Evolutionary conservation across 1,140 invertebrate species (phyloP).

Genomic region (Planococcus citri): DNA sequence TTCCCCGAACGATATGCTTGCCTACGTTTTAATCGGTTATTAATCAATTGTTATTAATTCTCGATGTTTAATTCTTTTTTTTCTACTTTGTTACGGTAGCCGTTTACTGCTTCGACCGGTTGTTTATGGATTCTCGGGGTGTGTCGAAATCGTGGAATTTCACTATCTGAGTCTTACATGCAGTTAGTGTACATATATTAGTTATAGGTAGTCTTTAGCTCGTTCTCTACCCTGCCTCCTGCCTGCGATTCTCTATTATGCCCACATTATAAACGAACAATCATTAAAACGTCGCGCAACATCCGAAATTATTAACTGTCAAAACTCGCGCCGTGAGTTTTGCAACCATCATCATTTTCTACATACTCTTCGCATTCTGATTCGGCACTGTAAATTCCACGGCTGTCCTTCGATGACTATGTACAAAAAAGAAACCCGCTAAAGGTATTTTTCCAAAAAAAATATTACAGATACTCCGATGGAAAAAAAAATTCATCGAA

Average conservation of each 20-base stretch:
- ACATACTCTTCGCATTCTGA: neutral
- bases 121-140: conserved; percentile 2
- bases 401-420: no score
- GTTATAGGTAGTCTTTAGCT: no score
- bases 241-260: no score
- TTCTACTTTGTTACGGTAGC: conserved; percentile 18
- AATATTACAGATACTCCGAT: no score
- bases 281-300: neutral
- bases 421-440: no score
- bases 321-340: neutral
- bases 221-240: no score
- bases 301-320: neutral
- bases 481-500: no score
- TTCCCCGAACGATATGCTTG: conserved; percentile 1
- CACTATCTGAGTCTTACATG: no score
- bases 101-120: neutral
- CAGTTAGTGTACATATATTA: no score
- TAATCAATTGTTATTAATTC: conserved; percentile 20
- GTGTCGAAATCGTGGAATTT: conserved; percentile 1
- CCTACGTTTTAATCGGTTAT: conserved; percentile 16
- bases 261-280: neutral
- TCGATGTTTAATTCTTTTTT: neutral
- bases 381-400: no score
- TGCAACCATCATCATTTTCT: neutral
- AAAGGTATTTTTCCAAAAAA: neutral